Evolutionary conservation across 2,113 vertebrate species (phyloP).

Genomic region (Turdus rufiventris): DNA sequence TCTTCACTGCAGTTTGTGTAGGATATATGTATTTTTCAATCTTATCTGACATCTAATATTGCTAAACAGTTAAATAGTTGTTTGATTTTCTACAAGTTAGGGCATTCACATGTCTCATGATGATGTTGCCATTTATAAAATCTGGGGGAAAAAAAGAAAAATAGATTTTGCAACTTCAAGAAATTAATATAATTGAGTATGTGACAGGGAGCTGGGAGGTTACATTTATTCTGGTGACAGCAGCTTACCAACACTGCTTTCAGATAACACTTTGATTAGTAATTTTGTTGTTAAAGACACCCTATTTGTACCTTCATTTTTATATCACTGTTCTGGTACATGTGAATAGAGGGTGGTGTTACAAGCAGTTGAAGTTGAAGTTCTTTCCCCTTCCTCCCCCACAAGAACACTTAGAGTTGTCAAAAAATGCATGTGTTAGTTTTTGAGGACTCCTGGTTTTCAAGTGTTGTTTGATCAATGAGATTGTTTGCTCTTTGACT

Average conservation of each 20-base stretch:
- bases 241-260: background rate
- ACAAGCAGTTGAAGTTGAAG: background rate
- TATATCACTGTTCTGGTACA: background rate
- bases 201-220: background rate
- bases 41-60: background rate
- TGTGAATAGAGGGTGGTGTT: background rate
- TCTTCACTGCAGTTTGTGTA: background rate
- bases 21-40: background rate
- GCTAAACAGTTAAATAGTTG: background rate
- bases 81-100: background rate
- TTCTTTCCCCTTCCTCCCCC: background rate
- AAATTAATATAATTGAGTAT: background rate
- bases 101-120: background rate
- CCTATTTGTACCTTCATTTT: background rate
- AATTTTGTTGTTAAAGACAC: constrained; percentile 9
- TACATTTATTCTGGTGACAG: background rate
- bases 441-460: constrained; percentile 8
- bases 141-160: background rate
- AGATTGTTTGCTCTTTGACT: background rate
- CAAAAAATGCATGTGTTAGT: background rate
- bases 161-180: background rate
- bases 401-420: background rate
- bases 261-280: background rate
- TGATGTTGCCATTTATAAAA: background rate
- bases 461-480: background rate